Base-by-base conservation (phyloP, 2,888 invertebrate genomes). In the Germaria angustata region DNA sequence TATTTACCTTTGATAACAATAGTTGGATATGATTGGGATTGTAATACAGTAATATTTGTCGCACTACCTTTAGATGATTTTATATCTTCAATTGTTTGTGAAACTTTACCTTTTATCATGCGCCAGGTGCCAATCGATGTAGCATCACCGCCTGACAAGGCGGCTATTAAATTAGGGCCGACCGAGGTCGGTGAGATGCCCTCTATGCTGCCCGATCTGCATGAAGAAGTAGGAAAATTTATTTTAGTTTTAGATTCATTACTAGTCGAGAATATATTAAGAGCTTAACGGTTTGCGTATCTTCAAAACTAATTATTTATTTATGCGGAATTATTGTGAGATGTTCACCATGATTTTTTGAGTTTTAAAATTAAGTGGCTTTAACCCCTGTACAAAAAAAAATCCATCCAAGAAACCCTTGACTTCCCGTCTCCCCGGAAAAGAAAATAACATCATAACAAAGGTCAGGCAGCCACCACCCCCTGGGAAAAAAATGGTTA, bases 11-110 rank as follows among this genome's bases (percentile, higher is more conserved):
- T 84, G 46, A 81, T 72, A 44, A 79, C 49, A 51, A 83, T 13
- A 20, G 80, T 34, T 53, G 84, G 79, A 76, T 82, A 82, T 65
- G 79, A 66, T 55, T 81, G 77, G 46, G 84, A 83, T 65, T 77
- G 11, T 76, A 69, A 41, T 39, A 84, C 77, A 49, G 78, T 80
- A 15, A 84, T 84, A 51, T 66, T 71, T 57, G 81, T 84, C 28
- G 72, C 85, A 81, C 73, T 85, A 77, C 73, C 86, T 85, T 91
- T 91, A 20, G 91, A 90, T 49, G 90, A 90, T 86, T 91, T 91
- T 46, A 91, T 91, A 41, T 91, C 91, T 86, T 91, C 91, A 84
- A 91, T 89, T 5, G 91, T 91, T 81, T 91, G 91, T 32, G 91
- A 87, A 3, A 91, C 91, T 85, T 90, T 90, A 66, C 91, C 91